Base-by-base conservation (phyloP, 2,888 invertebrate species). In the Lasioglossum morio region DNA sequence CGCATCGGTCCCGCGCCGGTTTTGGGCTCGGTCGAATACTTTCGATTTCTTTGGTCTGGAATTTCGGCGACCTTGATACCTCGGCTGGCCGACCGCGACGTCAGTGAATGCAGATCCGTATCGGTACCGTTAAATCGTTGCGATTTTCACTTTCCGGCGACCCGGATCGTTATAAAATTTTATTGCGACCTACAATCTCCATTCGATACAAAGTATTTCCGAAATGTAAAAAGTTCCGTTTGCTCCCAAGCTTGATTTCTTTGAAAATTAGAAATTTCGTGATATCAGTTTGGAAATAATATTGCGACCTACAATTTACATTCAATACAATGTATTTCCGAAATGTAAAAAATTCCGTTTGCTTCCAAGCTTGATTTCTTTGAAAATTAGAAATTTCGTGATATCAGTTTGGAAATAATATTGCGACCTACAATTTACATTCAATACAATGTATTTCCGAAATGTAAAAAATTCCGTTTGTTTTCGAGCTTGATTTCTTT, bases 61-160 rank as follows among this genome's bases (percentile, higher is more conserved):
- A 73, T 80, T 74, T 82, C 73, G 27, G 34, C 27, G 34, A 46
- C 82, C 82, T 82, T 82, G 82, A 46, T 40, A 40, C 37, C 34
- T 69, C 53, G 34, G 40, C 70, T 10, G 40, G 40, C 37, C 40
- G 40, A 46, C 46, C 46, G 46, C 46, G 46, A 40, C 40, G 40
- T 40, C 23, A 14, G 37, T n/a, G 72, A 72, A 46, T 8, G 72
- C 72, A 72, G 72, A 72, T 72, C 72, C 72, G 72, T 46, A 10
- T 30, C 72, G 43, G 8, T 46, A 46, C 72, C 46, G 46, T 72
- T 72, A 30, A 27, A 27, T 8, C 72, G 46, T 16, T 19, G 8
- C 46, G 30, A 27, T 72, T 30, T 46, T 46, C 46, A 27, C 72
- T 72, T 72, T 72, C 72, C 5, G n/a, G n/a, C 30, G 72, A 10